Evolutionary conservation across 2,113 vertebrate species (phyloP).

Genomic region (Cathartes aura): DNA sequence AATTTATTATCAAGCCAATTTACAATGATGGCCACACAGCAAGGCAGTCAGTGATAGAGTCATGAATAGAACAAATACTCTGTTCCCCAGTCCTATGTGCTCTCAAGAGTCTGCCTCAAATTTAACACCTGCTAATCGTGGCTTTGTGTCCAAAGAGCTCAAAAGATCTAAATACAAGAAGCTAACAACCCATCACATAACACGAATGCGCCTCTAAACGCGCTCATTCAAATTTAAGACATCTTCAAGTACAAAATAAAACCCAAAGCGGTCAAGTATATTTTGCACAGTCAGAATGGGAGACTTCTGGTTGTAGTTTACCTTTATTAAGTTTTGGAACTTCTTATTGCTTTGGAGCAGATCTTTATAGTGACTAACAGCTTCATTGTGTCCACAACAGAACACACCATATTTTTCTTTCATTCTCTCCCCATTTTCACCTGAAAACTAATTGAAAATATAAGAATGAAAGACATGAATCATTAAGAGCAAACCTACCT

Average conservation of each 20-base stretch:
- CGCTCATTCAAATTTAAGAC: background rate
- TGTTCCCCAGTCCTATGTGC: background rate
- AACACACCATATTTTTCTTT: constrained; percentile 90
- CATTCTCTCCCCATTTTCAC: constrained; percentile 89
- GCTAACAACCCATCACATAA: background rate
- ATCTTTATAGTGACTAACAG: constrained; percentile 90
- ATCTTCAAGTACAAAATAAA: background rate
- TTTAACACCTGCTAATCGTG: background rate
- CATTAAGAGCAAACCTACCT: background rate
- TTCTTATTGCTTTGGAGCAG: constrained; percentile 93
- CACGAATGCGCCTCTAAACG: rapidly evolving
- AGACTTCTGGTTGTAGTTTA: constrained; percentile 44
- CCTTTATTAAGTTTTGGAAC: constrained; percentile 93
- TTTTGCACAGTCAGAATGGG: background rate
- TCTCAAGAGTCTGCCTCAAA: background rate
- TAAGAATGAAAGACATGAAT: background rate
- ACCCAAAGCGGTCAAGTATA: background rate
- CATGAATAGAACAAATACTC: background rate
- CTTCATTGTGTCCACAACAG: constrained; percentile 90
- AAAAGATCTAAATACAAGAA: background rate
- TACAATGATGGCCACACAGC: background rate
- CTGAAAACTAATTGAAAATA: constrained; percentile 86
- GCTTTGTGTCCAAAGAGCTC: background rate
- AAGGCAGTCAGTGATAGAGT: background rate
- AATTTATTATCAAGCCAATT: background rate